These are phyloP conservation scores for Marisa cornuarietis DNA, from an alignment of 1,140 invertebrate species.

Conservation along the genomic window DNA sequence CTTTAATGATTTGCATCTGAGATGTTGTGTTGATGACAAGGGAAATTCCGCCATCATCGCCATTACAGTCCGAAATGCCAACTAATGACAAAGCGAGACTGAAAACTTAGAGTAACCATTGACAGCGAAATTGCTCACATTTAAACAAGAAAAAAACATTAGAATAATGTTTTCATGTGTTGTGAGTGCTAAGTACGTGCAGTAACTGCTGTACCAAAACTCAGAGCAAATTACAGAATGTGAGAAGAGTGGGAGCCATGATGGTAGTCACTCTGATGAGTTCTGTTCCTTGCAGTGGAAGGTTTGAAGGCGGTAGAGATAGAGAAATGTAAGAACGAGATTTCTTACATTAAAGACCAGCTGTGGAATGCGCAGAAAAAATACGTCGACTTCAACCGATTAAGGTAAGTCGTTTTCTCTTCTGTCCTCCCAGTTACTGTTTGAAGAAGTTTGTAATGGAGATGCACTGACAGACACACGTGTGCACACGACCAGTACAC, in stretches of 20 bases:
- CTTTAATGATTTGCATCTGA: too few species aligned
- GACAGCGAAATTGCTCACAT: too few species aligned
- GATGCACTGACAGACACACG: background rate
- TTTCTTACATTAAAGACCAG: conserved; percentile 62
- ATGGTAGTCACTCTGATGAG: background rate
- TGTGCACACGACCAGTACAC: background rate
- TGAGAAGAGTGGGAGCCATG: background rate
- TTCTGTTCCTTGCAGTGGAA: conserved; percentile 49
- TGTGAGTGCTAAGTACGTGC: background rate
- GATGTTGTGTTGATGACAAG: too few species aligned
- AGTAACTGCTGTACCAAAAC: too few species aligned
- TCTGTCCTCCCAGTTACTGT: conserved; percentile 12
- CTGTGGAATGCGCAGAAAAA: conserved; percentile 63
- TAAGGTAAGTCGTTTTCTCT: conserved; percentile 48
- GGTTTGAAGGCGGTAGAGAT: conserved; percentile 65
- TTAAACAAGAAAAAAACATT: too few species aligned
- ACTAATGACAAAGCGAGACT: too few species aligned
- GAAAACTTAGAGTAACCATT: too few species aligned
- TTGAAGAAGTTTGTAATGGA: background rate
- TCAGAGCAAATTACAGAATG: background rate
- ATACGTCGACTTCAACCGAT: conserved; percentile 59
- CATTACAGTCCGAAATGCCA: too few species aligned
- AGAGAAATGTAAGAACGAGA: conserved; percentile 65
- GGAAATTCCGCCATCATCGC: too few species aligned
- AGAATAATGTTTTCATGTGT: too few species aligned